Percentiles rank a stretch among this genome's conserved stretches.
These are phyloP conservation scores for Dromius quadrimaculatus DNA, from an alignment of 2,888 invertebrate species.

Conservation along the genomic window DNA sequence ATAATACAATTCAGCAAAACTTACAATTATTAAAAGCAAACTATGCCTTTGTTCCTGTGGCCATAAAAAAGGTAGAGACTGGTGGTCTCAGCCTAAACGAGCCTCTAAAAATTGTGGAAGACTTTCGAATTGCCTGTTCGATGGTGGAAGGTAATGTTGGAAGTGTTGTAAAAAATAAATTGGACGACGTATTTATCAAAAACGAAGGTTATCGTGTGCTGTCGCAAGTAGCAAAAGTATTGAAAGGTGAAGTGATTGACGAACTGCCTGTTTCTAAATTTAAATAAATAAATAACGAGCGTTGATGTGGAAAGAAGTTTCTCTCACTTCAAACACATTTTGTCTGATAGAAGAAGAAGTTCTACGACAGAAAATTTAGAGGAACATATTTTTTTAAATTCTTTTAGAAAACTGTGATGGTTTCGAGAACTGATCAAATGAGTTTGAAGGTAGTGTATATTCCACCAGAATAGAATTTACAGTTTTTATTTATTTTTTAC, in stretches of 20 bases:
- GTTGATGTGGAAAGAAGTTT: constrained; percentile 7
- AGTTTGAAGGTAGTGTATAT: no score
- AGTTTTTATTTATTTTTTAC: no score
- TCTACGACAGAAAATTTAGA: no score
- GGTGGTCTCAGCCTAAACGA: no score
- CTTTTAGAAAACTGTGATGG: no score
- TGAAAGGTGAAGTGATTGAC: neutral
- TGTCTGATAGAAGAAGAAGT: no score
- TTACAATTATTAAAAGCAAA: neutral
- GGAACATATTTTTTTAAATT: no score
- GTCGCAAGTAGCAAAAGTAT: neutral
- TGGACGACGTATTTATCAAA: neutral
- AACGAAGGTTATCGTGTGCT: neutral
- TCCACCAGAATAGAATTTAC: no score
- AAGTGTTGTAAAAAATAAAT: neutral
- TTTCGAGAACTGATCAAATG: no score
- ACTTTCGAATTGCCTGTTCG: neutral
- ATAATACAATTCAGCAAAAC: neutral
- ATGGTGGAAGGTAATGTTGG: neutral
- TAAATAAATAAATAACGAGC: neutral
- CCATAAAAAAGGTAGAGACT: neutral
- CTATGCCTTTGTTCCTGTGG: neutral
- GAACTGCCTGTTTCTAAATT: neutral
- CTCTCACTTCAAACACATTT: neutral
- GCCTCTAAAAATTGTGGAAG: neutral